phyloP scores from a whole-genome alignment of 1,140 invertebrate species.

The Pissodes strobi region DNA sequence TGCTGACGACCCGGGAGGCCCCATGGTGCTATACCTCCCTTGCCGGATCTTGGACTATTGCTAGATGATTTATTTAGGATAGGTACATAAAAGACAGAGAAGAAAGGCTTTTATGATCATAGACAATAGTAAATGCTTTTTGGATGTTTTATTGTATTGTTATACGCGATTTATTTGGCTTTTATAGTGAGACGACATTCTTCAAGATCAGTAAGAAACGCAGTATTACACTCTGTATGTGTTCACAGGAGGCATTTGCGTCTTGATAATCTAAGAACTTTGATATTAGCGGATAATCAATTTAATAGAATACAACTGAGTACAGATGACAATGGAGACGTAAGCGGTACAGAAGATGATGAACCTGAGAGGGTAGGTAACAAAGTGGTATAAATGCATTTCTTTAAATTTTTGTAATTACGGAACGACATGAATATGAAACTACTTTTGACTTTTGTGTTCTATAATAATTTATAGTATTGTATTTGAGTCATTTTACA shows the following conservation, averaged over 20 bases:
- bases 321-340: slow-evolving; percentile 70
- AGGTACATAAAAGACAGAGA: no score
- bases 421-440: no score
- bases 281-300: slow-evolving; percentile 85
- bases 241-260: slow-evolving; percentile 79
- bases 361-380: slow-evolving; percentile 63
- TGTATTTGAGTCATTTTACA: no score
- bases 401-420: slow-evolving; percentile 11
- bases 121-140: no score
- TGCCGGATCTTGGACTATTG: no score
- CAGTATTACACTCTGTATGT: slow-evolving; percentile 81
- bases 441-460: background rate
- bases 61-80: no score
- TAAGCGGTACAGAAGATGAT: slow-evolving; percentile 59
- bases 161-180: no score
- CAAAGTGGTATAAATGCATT: background rate
- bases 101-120: no score
- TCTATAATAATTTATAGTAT: background rate
- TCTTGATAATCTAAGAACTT: slow-evolving; percentile 78
- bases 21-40: no score
- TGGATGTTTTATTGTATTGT: no score
- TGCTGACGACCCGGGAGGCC: no score
- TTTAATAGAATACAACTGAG: slow-evolving; percentile 77
- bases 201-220: slow-evolving; percentile 66
- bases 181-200: slow-evolving; percentile 54